Evolutionary conservation across 2,113 vertebrate genomes (phyloP).

Genomic region (Rhineura floridana): DNA sequence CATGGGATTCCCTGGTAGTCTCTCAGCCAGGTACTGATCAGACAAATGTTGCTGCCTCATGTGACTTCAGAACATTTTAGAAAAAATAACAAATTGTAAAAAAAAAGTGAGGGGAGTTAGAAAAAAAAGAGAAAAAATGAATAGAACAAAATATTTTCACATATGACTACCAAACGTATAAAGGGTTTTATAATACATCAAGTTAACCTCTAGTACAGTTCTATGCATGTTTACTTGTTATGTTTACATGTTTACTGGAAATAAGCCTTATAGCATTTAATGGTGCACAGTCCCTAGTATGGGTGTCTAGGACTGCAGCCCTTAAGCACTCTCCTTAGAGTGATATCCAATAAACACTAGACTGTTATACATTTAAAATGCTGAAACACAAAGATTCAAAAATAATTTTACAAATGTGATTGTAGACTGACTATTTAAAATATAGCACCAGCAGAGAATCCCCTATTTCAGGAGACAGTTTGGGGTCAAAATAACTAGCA

Average conservation of each 20-base stretch:
- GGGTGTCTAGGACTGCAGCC: not conserved
- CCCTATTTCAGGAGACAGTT: not conserved
- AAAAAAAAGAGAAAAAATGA: not conserved
- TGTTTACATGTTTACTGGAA: not conserved
- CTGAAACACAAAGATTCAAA: not conserved
- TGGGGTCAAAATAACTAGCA: slow-evolving; percentile 19
- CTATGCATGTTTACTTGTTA: not conserved
- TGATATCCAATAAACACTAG: not conserved
- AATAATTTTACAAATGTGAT: not conserved
- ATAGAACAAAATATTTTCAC: not conserved
- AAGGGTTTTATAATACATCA: not conserved
- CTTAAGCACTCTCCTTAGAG: not conserved
- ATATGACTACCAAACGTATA: not conserved
- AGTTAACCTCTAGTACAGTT: not conserved
- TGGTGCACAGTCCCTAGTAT: not conserved
- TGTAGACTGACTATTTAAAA: not conserved
- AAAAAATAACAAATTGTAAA: not conserved
- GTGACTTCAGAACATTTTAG: too few species aligned
- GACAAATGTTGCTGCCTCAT: too few species aligned
- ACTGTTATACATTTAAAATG: not conserved
- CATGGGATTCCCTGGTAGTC: too few species aligned
- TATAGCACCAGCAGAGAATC: not conserved
- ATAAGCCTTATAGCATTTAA: not conserved
- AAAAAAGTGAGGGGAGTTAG: too few species aligned
- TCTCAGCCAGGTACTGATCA: too few species aligned